phyloP scores from a whole-genome alignment of 30 jellyfish, hydroid and myxozoan species.

The Aurelia aurita region DNA sequence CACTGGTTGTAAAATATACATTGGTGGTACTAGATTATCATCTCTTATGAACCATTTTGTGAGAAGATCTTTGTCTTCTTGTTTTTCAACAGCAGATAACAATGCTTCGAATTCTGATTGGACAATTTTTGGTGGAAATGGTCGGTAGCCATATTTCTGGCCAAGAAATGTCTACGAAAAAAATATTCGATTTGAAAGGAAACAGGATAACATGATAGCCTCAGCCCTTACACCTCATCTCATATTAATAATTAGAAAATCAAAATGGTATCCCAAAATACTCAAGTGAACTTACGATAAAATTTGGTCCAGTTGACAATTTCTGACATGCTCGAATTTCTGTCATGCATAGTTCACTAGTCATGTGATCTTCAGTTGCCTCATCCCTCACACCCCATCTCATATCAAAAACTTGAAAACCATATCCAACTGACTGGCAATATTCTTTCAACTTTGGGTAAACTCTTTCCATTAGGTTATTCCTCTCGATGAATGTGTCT shows the following conservation, averaged over 20 bases:
- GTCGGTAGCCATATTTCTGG: conserved; percentile 93
- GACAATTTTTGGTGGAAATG: conserved; percentile 88
- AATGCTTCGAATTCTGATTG: conserved; percentile 78
- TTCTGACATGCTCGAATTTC: conserved; percentile 86
- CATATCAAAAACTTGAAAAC: conserved; percentile 96
- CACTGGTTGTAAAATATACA: conserved; percentile 78
- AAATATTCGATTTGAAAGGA: background rate
- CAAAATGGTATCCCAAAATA: no score
- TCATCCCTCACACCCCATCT: conserved; percentile 98
- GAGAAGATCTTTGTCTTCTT: conserved; percentile 55
- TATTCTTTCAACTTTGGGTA: conserved; percentile 87
- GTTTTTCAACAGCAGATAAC: conserved; percentile 40
- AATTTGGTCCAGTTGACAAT: conserved; percentile 93
- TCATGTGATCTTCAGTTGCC: conserved; percentile 98
- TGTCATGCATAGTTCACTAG: conserved; percentile 88
- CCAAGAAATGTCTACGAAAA: conserved; percentile 75
- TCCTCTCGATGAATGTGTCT: conserved; percentile 89
- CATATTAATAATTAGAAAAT: no score
- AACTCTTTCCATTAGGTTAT: conserved; percentile 81
- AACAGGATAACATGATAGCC: no score
- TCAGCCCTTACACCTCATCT: no score
- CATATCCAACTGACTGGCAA: conserved; percentile 93
- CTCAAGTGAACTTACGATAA: conserved; percentile 75
- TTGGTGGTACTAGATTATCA: conserved; percentile 81
- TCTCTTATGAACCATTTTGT: conserved; percentile 79